Conservation (phyloP, 2,888 invertebrate genomes). For the Himalopsyche kuldschensis region DNA sequence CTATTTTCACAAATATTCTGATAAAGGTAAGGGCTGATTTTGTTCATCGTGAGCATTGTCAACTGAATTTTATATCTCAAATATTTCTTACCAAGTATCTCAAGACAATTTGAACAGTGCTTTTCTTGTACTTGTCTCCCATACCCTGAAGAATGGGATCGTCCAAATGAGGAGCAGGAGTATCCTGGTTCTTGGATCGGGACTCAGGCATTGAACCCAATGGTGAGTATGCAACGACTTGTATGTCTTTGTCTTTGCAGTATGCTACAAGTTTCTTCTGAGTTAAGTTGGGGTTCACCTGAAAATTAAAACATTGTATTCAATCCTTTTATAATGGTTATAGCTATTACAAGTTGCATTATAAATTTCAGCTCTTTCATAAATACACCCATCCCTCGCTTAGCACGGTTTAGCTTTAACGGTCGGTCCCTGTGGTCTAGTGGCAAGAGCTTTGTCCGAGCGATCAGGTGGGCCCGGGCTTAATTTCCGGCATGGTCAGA, state of each 20-base stretch:
- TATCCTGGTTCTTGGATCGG: slow-evolving; percentile 52
- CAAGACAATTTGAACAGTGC: slow-evolving; percentile 64
- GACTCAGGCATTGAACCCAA: slow-evolving; percentile 60
- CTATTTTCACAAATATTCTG: too few relatives aligned
- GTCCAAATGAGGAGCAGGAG: slow-evolving; percentile 59
- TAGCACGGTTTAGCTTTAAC: too few relatives aligned
- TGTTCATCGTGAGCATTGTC: too few relatives aligned
- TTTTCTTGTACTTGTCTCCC: slow-evolving; percentile 65
- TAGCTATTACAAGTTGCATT: too few relatives aligned
- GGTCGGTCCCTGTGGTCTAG: too few relatives aligned
- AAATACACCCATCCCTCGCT: too few relatives aligned
- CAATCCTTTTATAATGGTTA: too few relatives aligned
- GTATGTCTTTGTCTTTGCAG: slow-evolving; percentile 65
- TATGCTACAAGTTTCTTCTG: slow-evolving; percentile 70
- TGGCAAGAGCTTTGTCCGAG: too few relatives aligned
- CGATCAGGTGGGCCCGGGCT: too few relatives aligned
- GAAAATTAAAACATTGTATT: slow-evolving; percentile 21
- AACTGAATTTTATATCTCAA: too few relatives aligned
- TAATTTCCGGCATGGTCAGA: too few relatives aligned
- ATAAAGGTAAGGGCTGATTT: too few relatives aligned
- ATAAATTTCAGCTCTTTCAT: background rate
- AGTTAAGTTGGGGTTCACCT: slow-evolving; percentile 67
- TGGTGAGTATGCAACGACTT: slow-evolving; percentile 73
- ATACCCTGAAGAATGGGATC: slow-evolving; percentile 59
- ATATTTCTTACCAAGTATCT: slow-evolving; percentile 62